These are phyloP conservation scores for Matsumurasca onukii DNA, from an alignment of 1,140 invertebrate species.

Conservation along the genomic window DNA sequence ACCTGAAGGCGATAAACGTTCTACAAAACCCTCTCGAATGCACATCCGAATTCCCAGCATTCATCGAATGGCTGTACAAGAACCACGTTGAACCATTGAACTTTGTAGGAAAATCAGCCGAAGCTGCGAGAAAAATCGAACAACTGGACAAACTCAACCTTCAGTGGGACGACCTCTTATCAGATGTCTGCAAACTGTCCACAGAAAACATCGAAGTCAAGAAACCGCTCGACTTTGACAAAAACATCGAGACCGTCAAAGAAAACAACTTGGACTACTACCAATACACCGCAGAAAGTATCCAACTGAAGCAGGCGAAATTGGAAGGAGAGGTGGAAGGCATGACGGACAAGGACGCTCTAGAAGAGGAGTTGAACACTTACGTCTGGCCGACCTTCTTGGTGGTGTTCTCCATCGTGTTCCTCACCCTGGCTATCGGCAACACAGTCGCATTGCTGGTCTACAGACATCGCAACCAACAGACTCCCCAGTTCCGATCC, in stretches of 20 bases:
- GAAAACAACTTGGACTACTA: slow-evolving; percentile 23
- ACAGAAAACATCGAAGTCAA: background rate
- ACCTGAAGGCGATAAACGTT: slow-evolving; percentile 47
- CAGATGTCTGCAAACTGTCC: slow-evolving; percentile 17
- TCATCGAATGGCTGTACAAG: slow-evolving; percentile 50
- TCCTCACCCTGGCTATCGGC: slow-evolving; percentile 1
- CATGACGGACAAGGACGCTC: background rate
- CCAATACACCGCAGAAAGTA: slow-evolving; percentile 2
- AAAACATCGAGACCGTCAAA: slow-evolving; percentile 20
- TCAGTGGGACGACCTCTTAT: slow-evolving; percentile 33
- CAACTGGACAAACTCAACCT: background rate
- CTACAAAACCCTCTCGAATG: slow-evolving; percentile 51
- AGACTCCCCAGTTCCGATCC: slow-evolving; percentile 7
- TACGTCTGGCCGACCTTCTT: slow-evolving; percentile 18
- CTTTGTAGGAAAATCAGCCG: slow-evolving; percentile 29
- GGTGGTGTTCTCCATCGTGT: slow-evolving; percentile 17
- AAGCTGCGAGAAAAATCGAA: slow-evolving; percentile 30
- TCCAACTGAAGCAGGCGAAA: background rate
- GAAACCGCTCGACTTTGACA: background rate
- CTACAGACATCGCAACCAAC: slow-evolving; percentile 19
- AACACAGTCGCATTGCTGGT: slow-evolving; percentile 17
- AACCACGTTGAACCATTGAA: slow-evolving; percentile 48
- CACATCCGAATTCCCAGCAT: slow-evolving; percentile 48
- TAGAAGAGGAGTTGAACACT: background rate
- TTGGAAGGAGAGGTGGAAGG: background rate